Evolutionary conservation across 2,888 invertebrate genomes (phyloP).

Genomic region (Malthinus flaveolus): DNA sequence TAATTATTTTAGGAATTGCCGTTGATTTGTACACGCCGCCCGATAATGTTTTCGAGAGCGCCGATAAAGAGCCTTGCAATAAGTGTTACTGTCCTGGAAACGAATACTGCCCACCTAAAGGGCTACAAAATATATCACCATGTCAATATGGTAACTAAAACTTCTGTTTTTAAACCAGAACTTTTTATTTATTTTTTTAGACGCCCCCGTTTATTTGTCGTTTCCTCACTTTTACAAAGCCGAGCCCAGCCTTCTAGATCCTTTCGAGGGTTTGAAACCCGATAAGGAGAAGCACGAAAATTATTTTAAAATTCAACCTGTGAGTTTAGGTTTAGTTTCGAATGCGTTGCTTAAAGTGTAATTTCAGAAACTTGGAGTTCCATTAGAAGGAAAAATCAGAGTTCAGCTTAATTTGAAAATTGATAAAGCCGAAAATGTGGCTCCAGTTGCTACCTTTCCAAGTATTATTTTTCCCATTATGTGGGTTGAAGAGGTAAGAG

Average conservation of each 20-base stretch:
- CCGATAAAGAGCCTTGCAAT: conserved; percentile 68
- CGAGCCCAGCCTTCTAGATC: conserved; percentile 66
- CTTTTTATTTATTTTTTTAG: conserved; percentile 53
- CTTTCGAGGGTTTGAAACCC: conserved; percentile 75
- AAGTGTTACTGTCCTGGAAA: conserved; percentile 76
- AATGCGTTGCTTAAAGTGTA: conserved; percentile 16
- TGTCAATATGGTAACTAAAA: conserved; percentile 80
- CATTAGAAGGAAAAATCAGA: conserved; percentile 78
- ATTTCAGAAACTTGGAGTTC: conserved; percentile 80
- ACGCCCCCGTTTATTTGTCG: conserved; percentile 85
- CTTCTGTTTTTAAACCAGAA: not conserved
- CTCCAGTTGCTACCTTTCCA: conserved; percentile 74
- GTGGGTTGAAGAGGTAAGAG: conserved; percentile 84
- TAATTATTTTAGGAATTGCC: conserved; percentile 61
- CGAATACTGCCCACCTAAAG: conserved; percentile 69
- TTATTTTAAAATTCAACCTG: conserved; percentile 84
- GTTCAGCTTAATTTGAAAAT: conserved; percentile 83
- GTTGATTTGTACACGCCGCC: conserved; percentile 76
- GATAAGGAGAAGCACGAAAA: conserved; percentile 70
- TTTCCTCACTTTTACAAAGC: conserved; percentile 89
- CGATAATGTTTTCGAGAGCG: conserved; percentile 69
- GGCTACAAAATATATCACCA: conserved; percentile 83
- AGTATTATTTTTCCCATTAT: conserved; percentile 83
- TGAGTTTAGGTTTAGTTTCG: conserved; percentile 52
- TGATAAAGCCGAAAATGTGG: conserved; percentile 71